phyloP scores from a whole-genome alignment of 2,888 invertebrate species.

The Agrochola macilenta region DNA sequence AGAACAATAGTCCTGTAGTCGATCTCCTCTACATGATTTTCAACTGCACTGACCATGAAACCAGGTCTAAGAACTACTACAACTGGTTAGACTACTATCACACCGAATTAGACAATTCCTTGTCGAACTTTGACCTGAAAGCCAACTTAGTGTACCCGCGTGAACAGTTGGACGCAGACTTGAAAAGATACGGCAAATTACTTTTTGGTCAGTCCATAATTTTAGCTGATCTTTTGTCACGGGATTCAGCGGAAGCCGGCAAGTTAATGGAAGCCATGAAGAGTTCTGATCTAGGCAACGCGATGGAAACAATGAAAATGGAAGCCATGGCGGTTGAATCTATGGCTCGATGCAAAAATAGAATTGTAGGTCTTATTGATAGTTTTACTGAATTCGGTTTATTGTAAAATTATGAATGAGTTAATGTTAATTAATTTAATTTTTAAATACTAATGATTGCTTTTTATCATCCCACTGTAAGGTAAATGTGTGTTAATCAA shows the following conservation, averaged over 20 bases:
- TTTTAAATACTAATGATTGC: too few species aligned
- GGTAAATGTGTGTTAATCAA: too few species aligned
- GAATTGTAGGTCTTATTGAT: constrained; percentile 64
- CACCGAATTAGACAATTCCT: constrained; percentile 61
- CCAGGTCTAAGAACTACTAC: constrained; percentile 65
- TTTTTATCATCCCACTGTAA: too few species aligned
- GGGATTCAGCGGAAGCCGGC: constrained; percentile 60
- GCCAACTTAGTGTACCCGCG: constrained; percentile 62
- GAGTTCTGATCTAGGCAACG: neutral
- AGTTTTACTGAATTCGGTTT: constrained; percentile 53
- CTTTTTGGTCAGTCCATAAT: constrained; percentile 58
- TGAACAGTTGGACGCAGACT: constrained; percentile 67
- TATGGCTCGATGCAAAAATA: constrained; percentile 48
- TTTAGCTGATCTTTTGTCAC: constrained; percentile 52
- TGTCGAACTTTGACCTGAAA: constrained; percentile 65
- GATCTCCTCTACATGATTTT: constrained; percentile 71
- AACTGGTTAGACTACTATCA: constrained; percentile 73
- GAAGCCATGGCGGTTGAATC: constrained; percentile 45
- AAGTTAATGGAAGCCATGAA: constrained; percentile 54
- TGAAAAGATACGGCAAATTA: constrained; percentile 64
- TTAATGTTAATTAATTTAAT: too few species aligned
- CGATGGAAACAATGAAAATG: constrained; percentile 23
- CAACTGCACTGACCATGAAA: constrained; percentile 71
- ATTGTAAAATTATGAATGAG: too few species aligned
- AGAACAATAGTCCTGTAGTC: constrained; percentile 64